phyloP scores from a whole-genome alignment of 2,888 invertebrate species.

The Plebejus melissa region DNA sequence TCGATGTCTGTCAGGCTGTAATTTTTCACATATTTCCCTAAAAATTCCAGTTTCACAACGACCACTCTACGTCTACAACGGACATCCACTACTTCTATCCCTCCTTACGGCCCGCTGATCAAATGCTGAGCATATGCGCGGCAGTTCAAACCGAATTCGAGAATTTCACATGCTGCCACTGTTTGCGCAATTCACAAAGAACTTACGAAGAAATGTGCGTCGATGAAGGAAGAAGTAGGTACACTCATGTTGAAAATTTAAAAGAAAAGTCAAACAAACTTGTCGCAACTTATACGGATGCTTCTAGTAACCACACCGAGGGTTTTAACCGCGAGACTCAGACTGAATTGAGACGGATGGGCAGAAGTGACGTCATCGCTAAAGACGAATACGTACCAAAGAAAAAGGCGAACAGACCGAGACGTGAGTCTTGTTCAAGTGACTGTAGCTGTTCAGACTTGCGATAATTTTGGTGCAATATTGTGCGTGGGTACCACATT shows the following conservation, averaged over 20 bases:
- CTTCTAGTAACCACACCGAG: conserved; percentile 9
- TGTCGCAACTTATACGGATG: conserved; percentile 3
- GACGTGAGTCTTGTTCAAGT: not conserved
- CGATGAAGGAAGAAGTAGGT: not conserved
- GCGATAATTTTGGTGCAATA: not conserved
- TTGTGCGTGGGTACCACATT: not conserved
- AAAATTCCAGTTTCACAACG: conserved; percentile 63
- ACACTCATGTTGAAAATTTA: conserved; percentile 18
- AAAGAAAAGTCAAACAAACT: conserved; percentile 28
- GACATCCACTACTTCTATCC: conserved; percentile 65
- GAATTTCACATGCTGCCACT: conserved; percentile 15
- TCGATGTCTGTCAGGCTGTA: too few species aligned
- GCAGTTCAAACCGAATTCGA: conserved; percentile 47
- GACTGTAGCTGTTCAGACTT: conserved; percentile 3
- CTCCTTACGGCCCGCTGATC: conserved; percentile 40
- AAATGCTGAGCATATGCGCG: conserved; percentile 38
- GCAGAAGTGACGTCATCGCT: not conserved
- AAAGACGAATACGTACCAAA: not conserved
- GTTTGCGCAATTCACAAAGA: not conserved
- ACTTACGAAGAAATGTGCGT: not conserved
- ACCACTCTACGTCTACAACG: conserved; percentile 62
- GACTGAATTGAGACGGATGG: not conserved
- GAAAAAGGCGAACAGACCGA: not conserved
- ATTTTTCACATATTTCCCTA: not conserved
- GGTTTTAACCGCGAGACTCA: not conserved